A percentile compares a stretch with the other conserved stretches of the same genome.
Conservation (phyloP, 1,140 invertebrate species). For the Calosoma granatense region DNA sequence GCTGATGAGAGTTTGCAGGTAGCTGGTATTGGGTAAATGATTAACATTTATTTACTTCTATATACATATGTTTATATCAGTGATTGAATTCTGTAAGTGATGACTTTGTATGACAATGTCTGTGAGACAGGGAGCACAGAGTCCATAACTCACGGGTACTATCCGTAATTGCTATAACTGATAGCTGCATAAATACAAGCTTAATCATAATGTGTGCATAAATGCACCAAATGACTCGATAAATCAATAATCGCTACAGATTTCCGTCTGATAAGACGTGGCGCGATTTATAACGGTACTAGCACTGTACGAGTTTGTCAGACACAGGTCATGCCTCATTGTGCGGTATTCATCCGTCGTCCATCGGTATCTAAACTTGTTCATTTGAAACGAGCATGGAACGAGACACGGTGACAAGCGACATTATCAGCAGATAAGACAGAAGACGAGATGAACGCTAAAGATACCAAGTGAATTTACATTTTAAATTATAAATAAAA, state of each 20-base stretch:
- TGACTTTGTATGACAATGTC: no score
- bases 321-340: not conserved
- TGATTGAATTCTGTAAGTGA: no score
- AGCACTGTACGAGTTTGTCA: not conserved
- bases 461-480: not conserved
- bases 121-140: not conserved
- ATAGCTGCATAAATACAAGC: not conserved
- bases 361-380: not conserved
- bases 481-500: no score
- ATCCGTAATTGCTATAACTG: conserved; percentile 1
- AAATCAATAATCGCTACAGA: conserved; percentile 1
- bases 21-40: no score
- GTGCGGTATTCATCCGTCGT: no score
- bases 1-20: no score
- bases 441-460: not conserved
- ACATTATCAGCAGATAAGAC: not conserved
- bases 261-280: not conserved
- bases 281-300: not conserved
- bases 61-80: no score
- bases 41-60: no score
- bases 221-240: conserved; percentile 6
- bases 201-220: conserved; percentile 3
- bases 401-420: not conserved
- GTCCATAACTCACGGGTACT: not conserved
- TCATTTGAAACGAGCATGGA: not conserved